Evolutionary conservation across 2,113 vertebrate species (phyloP), one percentile per base, ranked within the genome.

Genomic region (Chloebia gouldiae): DNA sequence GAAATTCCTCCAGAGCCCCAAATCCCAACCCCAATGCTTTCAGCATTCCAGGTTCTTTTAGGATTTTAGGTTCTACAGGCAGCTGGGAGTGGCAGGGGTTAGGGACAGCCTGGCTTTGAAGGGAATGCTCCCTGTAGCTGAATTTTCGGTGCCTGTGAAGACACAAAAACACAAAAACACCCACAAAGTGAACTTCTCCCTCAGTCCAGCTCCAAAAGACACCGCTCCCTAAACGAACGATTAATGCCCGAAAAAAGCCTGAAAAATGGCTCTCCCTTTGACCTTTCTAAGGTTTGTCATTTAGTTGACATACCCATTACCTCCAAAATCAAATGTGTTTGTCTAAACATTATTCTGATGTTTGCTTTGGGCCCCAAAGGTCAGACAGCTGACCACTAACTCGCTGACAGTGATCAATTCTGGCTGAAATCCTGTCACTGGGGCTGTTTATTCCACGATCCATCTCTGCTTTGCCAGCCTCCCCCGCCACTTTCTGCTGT

Each of bases 271-370:
- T 98, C 97, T 98, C 97, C 98, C 97, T 98, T 97, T 98, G 98
- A 98, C 98, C 98, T 98, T 97, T 97, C 97, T 81, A 97, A 98
- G 97, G 98, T 98, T 98, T 98, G 98, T 98, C 98, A 98, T 98
- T 98, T 98, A 90, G 97, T 98, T 98, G 98, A 98, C 98, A 98
- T 98, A 97, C 97, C 98, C 98, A 98, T 98, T 98, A 98, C 98
- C 98, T 98, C 97, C 96, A 96, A 98, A 98, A 98, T 98, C 98
- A 98, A 98, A 98, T 98, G 98, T 98, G 98, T 98, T 98, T 98
- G 98, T 98, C 98, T 98, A 98, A 98, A 98, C 98, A 98, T 98
- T 98, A 98, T 98, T 98, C 98, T 96, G 97, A 97, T 98, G 98
- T 97, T 98, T 97, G 92, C 96, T 97, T 97, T 97, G 98, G 98